Percentiles rank a stretch among this genome's conserved stretches.
Evolutionary conservation across 2,888 invertebrate species (phyloP).

Genomic region (Matsumyia berberina): DNA sequence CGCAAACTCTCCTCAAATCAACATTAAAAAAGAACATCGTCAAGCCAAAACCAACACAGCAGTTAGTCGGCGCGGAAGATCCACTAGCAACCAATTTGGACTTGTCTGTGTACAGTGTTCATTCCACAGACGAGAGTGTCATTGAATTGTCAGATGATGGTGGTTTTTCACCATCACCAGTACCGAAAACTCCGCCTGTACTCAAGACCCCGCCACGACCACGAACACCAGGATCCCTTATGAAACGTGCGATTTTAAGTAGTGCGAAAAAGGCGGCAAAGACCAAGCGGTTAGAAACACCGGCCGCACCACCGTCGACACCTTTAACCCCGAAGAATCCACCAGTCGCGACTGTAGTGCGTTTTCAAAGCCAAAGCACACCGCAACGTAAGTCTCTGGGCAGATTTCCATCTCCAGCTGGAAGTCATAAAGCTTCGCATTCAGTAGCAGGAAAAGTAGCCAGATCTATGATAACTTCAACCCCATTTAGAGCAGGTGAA

Average conservation of each 20-base stretch:
- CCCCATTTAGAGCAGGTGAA: constrained; percentile 42
- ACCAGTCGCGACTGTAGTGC: constrained; percentile 16
- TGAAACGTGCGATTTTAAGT: constrained; percentile 81
- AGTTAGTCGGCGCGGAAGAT: constrained; percentile 13
- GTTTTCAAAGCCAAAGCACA: constrained; percentile 58
- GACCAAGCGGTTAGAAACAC: constrained; percentile 46
- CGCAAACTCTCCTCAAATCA: constrained; percentile 61
- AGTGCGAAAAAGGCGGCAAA: constrained; percentile 80
- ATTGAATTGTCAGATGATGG: constrained; percentile 79
- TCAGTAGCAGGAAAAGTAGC: constrained; percentile 26
- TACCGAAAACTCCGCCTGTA: constrained; percentile 77
- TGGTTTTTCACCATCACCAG: constrained; percentile 65
- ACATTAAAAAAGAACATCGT: constrained; percentile 35
- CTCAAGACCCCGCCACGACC: constrained; percentile 78
- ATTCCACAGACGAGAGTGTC: constrained; percentile 79
- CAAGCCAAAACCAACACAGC: constrained; percentile 2
- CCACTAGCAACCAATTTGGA: constrained; percentile 15
- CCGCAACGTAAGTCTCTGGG: constrained; percentile 54
- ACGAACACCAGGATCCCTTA: constrained; percentile 81
- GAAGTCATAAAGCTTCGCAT: background rate
- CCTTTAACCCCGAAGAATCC: constrained; percentile 30
- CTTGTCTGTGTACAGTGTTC: constrained; percentile 78
- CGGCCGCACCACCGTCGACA: background rate
- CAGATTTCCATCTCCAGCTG: constrained; percentile 16
- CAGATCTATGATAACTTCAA: constrained; percentile 57